phyloP scores from a whole-genome alignment of 2,888 invertebrate species.

The Drosophila neonasuta region DNA sequence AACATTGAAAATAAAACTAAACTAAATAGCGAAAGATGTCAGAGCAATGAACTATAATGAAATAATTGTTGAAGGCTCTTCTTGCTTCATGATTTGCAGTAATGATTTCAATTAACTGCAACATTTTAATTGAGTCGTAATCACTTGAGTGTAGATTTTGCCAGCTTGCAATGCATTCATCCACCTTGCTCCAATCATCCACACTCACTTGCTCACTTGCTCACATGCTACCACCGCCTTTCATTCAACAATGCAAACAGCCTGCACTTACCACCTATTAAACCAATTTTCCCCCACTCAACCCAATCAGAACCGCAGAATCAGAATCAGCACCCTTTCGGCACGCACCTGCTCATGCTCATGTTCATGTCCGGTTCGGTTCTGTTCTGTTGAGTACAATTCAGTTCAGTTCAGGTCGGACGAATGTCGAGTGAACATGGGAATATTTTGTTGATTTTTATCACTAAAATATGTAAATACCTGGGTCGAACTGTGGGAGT shows the following conservation, averaged over 20 bases:
- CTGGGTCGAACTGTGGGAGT: constrained; percentile 68
- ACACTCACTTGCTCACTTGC: not conserved
- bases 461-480: constrained; percentile 77
- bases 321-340: constrained; percentile 27
- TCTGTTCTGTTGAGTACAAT: too few relatives aligned
- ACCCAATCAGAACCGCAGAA: not conserved
- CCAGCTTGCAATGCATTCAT: constrained; percentile 12
- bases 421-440: constrained; percentile 23
- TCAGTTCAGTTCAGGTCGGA: not conserved
- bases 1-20: too few relatives aligned
- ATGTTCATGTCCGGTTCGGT: constrained; percentile 48
- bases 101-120: too few relatives aligned
- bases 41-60: too few relatives aligned
- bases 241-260: constrained; percentile 23
- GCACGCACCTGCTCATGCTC: constrained; percentile 53
- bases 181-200: not conserved
- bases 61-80: too few relatives aligned
- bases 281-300: constrained; percentile 5
- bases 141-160: not conserved
- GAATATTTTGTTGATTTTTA: constrained; percentile 71
- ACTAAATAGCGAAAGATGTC: too few relatives aligned
- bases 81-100: too few relatives aligned
- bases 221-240: not conserved
- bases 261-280: constrained; percentile 22
- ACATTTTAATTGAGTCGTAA: not conserved